Conservation (phyloP, 2,113 vertebrate genomes). For the Microcebus tavaratra region DNA sequence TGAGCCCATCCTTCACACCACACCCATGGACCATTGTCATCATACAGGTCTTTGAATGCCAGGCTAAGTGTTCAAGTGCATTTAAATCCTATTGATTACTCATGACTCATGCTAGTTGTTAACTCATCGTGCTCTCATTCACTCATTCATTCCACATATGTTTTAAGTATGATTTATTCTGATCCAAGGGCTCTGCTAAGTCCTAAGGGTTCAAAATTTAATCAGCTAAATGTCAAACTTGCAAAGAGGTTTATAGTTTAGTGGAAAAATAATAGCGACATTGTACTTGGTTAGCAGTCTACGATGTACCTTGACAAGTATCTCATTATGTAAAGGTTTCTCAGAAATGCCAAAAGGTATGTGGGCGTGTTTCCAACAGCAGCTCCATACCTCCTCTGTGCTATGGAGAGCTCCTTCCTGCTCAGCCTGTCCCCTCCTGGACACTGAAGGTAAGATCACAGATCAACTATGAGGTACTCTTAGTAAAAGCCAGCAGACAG, state of each 20-base stretch:
- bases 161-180: conserved; percentile 22
- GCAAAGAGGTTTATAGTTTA: neutral
- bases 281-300: neutral
- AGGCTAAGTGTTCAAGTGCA: neutral
- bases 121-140: neutral
- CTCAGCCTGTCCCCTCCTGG: neutral
- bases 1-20: neutral
- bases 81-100: neutral
- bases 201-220: neutral
- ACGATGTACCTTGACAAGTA: neutral
- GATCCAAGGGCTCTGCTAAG: neutral
- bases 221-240: neutral
- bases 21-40: no score
- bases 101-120: neutral
- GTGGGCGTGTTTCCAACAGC: neutral
- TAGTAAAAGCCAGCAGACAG: neutral
- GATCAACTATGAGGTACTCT: neutral
- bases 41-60: neutral
- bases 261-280: neutral
- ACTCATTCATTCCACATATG: neutral
- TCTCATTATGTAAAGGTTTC: neutral
- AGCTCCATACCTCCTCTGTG: neutral
- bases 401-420: neutral
- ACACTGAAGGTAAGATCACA: neutral
- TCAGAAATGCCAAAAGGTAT: neutral